Base-by-base conservation (phyloP, 2,888 invertebrate genomes). In the Nomada ferruginata region DNA sequence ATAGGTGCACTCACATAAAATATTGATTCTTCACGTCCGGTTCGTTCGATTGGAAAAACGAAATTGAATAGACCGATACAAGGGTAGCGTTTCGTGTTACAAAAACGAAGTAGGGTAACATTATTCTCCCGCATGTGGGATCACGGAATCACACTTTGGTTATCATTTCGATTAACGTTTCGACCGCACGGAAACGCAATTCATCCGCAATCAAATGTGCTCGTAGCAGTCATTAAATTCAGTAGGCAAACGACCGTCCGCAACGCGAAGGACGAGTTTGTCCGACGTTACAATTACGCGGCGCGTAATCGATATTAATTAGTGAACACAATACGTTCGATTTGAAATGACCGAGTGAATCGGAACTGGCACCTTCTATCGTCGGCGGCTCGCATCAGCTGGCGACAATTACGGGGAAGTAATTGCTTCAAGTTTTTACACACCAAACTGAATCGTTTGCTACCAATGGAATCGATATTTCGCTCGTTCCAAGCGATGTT, bases 201-300 rank as follows among this genome's bases (percentile, higher is more conserved):
- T 85, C 82, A 79, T 77, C 73, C 61, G 69, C 63, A 84, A 85
- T 87, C 74, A 75, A 76, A 64, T 23, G 52, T 59, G 64, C 59
- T 84, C 77, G 75, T 73, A 44, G 59, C 53, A 55, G 59, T 84
- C 66, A 74, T 82, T 75, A 79, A 79, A 78, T 84, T 72, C 68
- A 76, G 50, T 10, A 13, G 23, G 53, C 60, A 70, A 79, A 79
- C 72, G 71, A 59, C 57, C 23, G 13, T 9, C 59, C 36, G 44
- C 18, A 15, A 18, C 26, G 44, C 26, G n/a, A 64, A 23, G 29
- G 26, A 63, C 60, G 36, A 15, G 47, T 70, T 79, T 52, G 52
- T 61, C 47, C 59, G 55, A 47, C 69, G 64, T 75, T 50, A 55
- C 81, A 77, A 81, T 85, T 72, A 79, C 36, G 20, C n/a, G 26